These are phyloP conservation scores for Trissolcus brochymenae DNA, from an alignment of 2,888 invertebrate genomes.

Conservation along the genomic window DNA sequence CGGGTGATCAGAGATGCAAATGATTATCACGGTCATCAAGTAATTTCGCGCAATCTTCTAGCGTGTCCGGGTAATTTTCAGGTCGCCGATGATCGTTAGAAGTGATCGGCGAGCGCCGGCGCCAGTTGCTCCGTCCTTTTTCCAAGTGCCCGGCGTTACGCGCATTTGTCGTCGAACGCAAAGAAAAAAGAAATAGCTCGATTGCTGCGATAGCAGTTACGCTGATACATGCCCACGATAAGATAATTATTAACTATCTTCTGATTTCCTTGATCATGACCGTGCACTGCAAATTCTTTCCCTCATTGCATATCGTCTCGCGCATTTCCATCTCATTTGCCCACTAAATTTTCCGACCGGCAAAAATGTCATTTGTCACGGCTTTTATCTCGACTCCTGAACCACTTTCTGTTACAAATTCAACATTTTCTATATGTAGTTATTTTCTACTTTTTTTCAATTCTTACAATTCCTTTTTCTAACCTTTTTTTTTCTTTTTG, in stretches of 20 bases:
- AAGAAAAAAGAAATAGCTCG: slow-evolving; percentile 60
- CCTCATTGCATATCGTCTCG: slow-evolving; percentile 18
- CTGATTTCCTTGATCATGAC: slow-evolving; percentile 45
- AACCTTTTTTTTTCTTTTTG: background rate
- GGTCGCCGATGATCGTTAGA: slow-evolving; percentile 56
- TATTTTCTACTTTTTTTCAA: slow-evolving; percentile 5
- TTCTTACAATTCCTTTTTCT: background rate
- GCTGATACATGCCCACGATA: slow-evolving; percentile 60
- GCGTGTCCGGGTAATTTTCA: slow-evolving; percentile 68
- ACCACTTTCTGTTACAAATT: slow-evolving; percentile 19
- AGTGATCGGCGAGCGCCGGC: slow-evolving; percentile 66
- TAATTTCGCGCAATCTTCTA: slow-evolving; percentile 65
- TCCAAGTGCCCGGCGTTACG: slow-evolving; percentile 57
- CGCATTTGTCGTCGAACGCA: slow-evolving; percentile 44
- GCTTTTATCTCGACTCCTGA: slow-evolving; percentile 8
- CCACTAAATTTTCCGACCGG: slow-evolving; percentile 14
- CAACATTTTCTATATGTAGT: slow-evolving; percentile 9
- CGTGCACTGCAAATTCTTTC: slow-evolving; percentile 25
- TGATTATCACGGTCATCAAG: slow-evolving; percentile 49
- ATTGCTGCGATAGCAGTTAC: slow-evolving; percentile 29
- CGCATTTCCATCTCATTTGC: slow-evolving; percentile 19
- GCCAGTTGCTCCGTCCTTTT: slow-evolving; percentile 64
- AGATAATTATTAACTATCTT: slow-evolving; percentile 62
- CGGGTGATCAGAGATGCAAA: slow-evolving; percentile 27
- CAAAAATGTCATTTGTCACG: slow-evolving; percentile 32